Conservation (phyloP, 2,888 invertebrate genomes). For the Siphlonurus alternatus region DNA sequence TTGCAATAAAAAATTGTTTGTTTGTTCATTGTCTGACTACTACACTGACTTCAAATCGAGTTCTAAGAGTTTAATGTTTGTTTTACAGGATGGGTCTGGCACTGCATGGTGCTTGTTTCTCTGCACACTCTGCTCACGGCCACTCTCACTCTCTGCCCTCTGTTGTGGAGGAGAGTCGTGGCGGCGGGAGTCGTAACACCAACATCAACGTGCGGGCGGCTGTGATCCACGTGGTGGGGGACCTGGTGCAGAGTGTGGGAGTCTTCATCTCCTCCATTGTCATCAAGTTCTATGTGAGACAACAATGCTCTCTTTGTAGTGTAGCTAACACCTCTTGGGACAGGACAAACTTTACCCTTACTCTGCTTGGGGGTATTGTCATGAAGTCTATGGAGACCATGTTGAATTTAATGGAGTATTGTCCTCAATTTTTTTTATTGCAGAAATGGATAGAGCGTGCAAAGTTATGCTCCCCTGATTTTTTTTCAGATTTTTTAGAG, state of each 20-base stretch:
- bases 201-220: conserved; percentile 74
- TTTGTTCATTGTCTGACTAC: no score
- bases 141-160: conserved; percentile 25
- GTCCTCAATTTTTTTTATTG: no score
- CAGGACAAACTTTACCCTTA: not conserved
- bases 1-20: no score
- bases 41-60: no score
- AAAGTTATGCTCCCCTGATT: no score
- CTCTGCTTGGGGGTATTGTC: no score
- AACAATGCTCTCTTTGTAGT: not conserved
- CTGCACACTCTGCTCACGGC: conserved; percentile 11
- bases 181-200: conserved; percentile 8
- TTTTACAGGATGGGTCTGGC: conserved; percentile 66
- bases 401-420: no score
- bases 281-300: conserved; percentile 60
- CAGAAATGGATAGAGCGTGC: no score
- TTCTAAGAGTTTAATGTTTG: no score
- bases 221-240: conserved; percentile 75
- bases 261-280: conserved; percentile 69
- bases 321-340: not conserved
- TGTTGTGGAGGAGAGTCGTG: conserved; percentile 13
- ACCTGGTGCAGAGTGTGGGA: conserved; percentile 75
- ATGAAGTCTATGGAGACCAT: no score
- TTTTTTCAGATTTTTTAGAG: no score
- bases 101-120: conserved; percentile 42